These are phyloP conservation scores for Lacerta viridis DNA, from an alignment of 2,797 vertebrate genomes.

Conservation along the genomic window DNA sequence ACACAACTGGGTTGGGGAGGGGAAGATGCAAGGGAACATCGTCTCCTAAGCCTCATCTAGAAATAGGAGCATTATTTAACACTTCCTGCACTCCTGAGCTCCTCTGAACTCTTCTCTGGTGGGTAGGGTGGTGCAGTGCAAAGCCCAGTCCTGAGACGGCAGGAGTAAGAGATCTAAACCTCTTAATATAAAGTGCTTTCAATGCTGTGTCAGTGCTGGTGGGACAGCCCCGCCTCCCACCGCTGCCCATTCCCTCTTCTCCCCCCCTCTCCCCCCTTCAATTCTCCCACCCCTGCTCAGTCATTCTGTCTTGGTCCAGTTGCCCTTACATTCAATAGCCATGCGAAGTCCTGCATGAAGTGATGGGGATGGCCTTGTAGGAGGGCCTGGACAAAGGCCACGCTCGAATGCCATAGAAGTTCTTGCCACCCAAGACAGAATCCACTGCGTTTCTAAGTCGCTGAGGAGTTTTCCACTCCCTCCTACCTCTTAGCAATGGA, in stretches of 20 bases:
- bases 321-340: constrained; percentile 33
- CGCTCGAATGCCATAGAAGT: not conserved
- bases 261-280: not conserved
- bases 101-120: constrained; percentile 12
- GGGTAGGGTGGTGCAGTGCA: constrained; percentile 22
- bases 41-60: not conserved
- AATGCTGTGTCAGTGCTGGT: constrained; percentile 48
- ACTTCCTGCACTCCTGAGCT: not conserved
- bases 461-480: not conserved
- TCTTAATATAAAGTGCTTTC: constrained; percentile 50
- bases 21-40: not conserved
- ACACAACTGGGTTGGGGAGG: not conserved
- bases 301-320: constrained; percentile 35
- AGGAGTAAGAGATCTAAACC: constrained; percentile 35
- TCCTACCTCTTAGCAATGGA: not conserved
- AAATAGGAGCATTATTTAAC: constrained; percentile 10
- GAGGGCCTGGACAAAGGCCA: constrained; percentile 8
- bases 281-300: not conserved
- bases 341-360: constrained; percentile 27
- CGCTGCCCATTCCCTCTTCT: not conserved
- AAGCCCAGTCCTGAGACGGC: constrained; percentile 24
- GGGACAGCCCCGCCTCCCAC: constrained; percentile 23
- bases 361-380: not conserved
- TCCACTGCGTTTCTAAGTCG: not conserved
- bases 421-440: not conserved